Percentiles rank a stretch among this genome's conserved stretches.
These are phyloP conservation scores for Dicyrtomina minuta DNA, from an alignment of 2,888 invertebrate genomes.

Conservation along the genomic window DNA sequence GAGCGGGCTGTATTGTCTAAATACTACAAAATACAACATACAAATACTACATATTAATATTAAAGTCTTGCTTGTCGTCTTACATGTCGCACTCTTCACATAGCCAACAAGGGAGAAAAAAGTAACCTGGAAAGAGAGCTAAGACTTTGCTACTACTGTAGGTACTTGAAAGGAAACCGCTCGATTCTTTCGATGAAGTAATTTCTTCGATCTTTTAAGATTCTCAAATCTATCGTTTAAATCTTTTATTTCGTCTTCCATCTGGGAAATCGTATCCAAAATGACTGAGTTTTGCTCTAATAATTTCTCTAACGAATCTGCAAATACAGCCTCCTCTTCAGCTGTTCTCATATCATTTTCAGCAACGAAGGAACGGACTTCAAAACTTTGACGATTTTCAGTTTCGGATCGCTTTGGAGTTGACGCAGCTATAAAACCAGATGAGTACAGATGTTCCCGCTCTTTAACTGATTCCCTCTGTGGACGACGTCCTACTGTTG, in stretches of 20 bases:
- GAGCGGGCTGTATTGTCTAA: background rate
- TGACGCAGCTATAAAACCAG: background rate
- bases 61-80: no score
- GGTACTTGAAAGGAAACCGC: background rate
- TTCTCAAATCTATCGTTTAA: constrained; percentile 20
- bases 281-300: constrained; percentile 23
- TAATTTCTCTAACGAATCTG: constrained; percentile 11
- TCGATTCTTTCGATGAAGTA: background rate
- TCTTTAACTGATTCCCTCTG: no score
- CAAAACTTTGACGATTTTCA: background rate
- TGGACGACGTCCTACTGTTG: background rate
- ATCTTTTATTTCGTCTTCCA: constrained; percentile 29
- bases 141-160: background rate
- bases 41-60: no score
- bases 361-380: no score
- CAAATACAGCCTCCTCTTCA: background rate
- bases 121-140: no score
- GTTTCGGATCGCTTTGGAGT: background rate
- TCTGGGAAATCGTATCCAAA: constrained; percentile 18
- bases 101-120: no score
- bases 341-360: background rate
- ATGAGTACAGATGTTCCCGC: background rate
- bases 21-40: background rate
- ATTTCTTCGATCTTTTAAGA: background rate
- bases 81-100: no score